Conservation (phyloP, 2,888 invertebrate species). For the Dicranocentrus wangi region DNA sequence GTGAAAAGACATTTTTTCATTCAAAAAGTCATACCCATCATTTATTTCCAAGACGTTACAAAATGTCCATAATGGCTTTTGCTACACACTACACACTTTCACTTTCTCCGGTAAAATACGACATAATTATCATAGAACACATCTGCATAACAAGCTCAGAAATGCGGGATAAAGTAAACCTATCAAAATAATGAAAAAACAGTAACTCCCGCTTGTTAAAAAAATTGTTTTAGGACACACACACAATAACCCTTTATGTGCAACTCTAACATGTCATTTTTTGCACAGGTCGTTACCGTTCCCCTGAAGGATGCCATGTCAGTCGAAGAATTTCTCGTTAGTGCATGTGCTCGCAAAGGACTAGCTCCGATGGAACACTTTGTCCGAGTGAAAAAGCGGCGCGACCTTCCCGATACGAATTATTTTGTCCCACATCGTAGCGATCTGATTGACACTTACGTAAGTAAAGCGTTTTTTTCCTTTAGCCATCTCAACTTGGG, state of each 20-base stretch:
- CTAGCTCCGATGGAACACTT: constrained; percentile 97
- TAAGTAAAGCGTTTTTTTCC: constrained; percentile 78
- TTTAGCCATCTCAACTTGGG: no score
- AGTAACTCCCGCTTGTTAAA: no score
- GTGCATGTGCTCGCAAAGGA: constrained; percentile 92
- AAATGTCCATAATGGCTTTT: background rate
- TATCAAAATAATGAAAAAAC: no score
- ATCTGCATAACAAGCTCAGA: no score
- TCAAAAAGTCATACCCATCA: background rate
- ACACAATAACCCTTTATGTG: background rate
- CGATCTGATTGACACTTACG: constrained; percentile 95
- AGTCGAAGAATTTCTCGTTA: constrained; percentile 94
- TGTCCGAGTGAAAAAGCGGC: constrained; percentile 93
- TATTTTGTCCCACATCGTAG: constrained; percentile 96
- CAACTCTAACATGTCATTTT: background rate
- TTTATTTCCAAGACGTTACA: background rate
- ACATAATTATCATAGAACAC: no score
- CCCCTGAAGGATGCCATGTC: constrained; percentile 93
- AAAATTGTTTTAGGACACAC: no score
- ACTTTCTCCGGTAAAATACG: background rate
- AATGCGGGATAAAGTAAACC: no score
- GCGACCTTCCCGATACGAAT: constrained; percentile 96
- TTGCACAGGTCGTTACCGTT: constrained; percentile 82
- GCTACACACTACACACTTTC: no score
- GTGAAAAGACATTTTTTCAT: background rate